Base-by-base conservation (phyloP, 2,797 vertebrate species). In the Epinephelus awoara region DNA sequence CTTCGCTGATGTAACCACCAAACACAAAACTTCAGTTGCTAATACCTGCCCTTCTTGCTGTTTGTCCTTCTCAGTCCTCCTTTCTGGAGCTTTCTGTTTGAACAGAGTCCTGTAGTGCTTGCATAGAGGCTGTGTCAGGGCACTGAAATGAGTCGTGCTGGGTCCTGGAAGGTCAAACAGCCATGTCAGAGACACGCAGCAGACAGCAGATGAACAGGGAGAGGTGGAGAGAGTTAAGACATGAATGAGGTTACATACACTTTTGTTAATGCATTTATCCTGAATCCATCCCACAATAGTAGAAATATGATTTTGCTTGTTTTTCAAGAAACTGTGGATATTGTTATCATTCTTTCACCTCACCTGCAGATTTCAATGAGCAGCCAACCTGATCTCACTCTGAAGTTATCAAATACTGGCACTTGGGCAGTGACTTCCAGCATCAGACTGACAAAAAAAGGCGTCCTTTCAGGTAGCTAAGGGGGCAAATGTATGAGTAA, bases 101-200 rank as follows among this genome's bases (percentile, higher is more conserved):
- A 72, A 49, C 51, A 25, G 15, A 34, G 51, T 23, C 27, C n/a
- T 27, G 52, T n/a, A 11, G 2, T 27, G 44, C 21, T 57, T 21
- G 44, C 46, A 51, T 21, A 57, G 63, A 25, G 21, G 27, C 54
- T 17, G 54, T 51, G 44, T 66, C 27, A 11, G 4, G 29, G 70
- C 10, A 19, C 14, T 0, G 27, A 51, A 58, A 51, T 42, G 15
- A 59, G 38, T n/a, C 38, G 25, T 38, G 5, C 34, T 4, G 3
- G 19, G 49, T 59, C 15, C 2, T 46, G n/a, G 15, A 61, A 46
- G 56, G 74, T 76, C 74, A 76, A 1, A 69, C 12, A 2, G n/a
- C 7, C 38, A 40, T 34, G 56, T 52, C 19, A 61, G 55, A 59
- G 13, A 52, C 14, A 70, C 2, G 5, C 57, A n/a, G 49, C 50